phyloP scores from a whole-genome alignment of 2,113 vertebrate genomes.

The Rhinoderma darwinii region DNA sequence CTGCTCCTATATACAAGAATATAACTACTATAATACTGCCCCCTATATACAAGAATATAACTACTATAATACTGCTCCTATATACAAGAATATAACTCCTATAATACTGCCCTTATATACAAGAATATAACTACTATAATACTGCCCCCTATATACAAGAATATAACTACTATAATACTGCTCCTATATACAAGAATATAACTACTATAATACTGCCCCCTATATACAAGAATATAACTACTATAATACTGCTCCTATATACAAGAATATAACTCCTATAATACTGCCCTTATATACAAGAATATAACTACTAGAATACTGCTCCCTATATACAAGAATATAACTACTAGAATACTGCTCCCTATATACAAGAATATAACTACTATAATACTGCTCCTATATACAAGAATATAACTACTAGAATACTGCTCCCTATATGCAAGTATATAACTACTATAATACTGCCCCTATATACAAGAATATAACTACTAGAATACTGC shows the following conservation, averaged over 20 bases:
- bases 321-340: neutral
- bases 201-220: neutral
- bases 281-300: too few species aligned
- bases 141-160: neutral
- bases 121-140: slow-evolving; percentile 8
- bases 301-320: slow-evolving; percentile 5
- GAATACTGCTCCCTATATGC: too few species aligned
- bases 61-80: slow-evolving; percentile 2
- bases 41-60: neutral
- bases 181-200: neutral
- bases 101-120: neutral
- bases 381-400: neutral
- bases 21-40: neutral
- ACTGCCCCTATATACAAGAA: too few species aligned
- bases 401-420: too few species aligned
- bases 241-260: neutral
- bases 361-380: neutral
- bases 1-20: neutral
- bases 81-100: neutral
- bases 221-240: neutral
- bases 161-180: neutral
- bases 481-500: too few species aligned
- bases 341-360: slow-evolving; percentile 1
- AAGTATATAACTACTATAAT: too few species aligned
- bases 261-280: neutral